Conservation (phyloP, 2,797 vertebrate species). For the Picus viridis region DNA sequence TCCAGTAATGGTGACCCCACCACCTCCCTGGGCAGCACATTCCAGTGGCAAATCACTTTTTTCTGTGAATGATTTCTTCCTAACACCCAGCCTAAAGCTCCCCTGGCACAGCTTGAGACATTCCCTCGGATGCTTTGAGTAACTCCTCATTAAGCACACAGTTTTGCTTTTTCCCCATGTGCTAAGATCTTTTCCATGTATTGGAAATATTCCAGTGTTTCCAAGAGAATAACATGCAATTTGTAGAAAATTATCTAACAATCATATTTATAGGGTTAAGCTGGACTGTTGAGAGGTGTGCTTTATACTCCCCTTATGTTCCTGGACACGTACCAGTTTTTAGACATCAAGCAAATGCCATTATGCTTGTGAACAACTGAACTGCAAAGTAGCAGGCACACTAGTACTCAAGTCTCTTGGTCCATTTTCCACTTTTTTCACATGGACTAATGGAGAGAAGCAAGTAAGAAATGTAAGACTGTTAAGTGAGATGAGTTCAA, state of each 20-base stretch:
- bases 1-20: too few relatives aligned
- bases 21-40: too few relatives aligned
- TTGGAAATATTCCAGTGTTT: background rate
- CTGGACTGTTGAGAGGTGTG: background rate
- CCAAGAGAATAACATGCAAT: background rate
- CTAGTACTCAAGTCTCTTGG: background rate
- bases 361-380: background rate
- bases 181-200: background rate
- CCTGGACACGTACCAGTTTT: background rate
- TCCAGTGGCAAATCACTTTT: too few relatives aligned
- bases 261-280: background rate
- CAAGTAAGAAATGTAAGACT: background rate
- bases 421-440: background rate
- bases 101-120: too few relatives aligned
- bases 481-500: background rate
- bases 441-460: background rate
- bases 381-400: background rate
- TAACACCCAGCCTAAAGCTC: too few relatives aligned
- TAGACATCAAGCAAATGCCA: background rate
- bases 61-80: too few relatives aligned
- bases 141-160: background rate
- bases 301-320: background rate
- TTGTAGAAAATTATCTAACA: background rate
- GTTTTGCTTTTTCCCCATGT: background rate
- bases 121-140: background rate